A percentile compares a stretch with the other conserved stretches of the same genome.
Evolutionary conservation across 2,888 invertebrate species (phyloP).

Genomic region (Parapristionchus giblindavisi): DNA sequence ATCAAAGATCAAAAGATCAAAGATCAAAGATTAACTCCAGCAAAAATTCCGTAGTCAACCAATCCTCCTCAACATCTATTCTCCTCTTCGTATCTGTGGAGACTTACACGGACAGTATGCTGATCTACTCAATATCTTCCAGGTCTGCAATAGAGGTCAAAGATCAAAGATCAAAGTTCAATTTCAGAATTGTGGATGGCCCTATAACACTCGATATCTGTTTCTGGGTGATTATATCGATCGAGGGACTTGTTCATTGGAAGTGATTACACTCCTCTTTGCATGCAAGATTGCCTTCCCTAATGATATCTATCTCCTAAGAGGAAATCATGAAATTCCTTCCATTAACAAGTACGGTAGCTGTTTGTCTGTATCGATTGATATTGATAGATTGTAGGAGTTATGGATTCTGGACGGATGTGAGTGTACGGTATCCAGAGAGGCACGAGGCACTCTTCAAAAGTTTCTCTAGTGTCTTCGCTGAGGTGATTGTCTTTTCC

Average conservation of each 20-base stretch:
- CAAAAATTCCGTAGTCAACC: conserved; percentile 30
- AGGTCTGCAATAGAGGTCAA: conserved; percentile 30
- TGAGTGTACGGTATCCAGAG: conserved; percentile 47
- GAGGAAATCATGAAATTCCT: conserved; percentile 57
- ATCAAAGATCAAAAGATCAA: not conserved
- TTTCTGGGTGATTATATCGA: conserved; percentile 54
- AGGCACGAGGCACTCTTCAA: conserved; percentile 14
- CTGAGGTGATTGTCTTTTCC: conserved; percentile 3
- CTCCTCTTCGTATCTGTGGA: conserved; percentile 50
- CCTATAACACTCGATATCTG: conserved; percentile 52
- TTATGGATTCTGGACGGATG: conserved; percentile 55
- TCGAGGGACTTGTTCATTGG: conserved; percentile 42
- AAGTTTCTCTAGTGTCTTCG: conserved; percentile 14
- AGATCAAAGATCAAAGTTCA: not conserved
- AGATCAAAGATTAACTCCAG: not conserved
- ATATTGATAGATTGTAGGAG: conserved; percentile 38
- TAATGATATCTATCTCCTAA: conserved; percentile 52
- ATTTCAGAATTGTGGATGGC: conserved; percentile 50
- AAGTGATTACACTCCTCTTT: conserved; percentile 35
- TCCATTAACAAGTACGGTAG: conserved; percentile 46
- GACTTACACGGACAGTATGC: conserved; percentile 53
- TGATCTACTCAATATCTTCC: conserved; percentile 51
- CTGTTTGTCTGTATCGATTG: not conserved
- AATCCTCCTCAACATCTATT: conserved; percentile 42
- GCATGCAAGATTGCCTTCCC: conserved; percentile 47